These are phyloP conservation scores for Folsomia manolachei DNA, from an alignment of 2,888 invertebrate genomes.

Conservation along the genomic window DNA sequence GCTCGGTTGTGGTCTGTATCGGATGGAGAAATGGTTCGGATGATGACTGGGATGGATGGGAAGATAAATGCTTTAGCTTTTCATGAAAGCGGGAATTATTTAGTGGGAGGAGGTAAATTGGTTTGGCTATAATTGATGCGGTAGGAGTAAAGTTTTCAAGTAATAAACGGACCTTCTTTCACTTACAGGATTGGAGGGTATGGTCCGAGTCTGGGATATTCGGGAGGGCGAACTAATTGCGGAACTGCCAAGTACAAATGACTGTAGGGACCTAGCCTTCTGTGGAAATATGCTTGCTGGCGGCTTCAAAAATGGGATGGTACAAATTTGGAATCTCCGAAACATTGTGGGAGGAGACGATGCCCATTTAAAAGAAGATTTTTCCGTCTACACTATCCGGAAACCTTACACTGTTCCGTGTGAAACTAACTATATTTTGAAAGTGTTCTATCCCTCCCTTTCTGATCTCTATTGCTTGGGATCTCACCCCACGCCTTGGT, in stretches of 20 bases:
- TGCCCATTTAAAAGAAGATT: background rate
- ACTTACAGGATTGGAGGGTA: conserved; percentile 69
- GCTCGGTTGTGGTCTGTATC: conserved; percentile 83
- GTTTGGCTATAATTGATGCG: too few species aligned
- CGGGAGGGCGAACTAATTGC: conserved; percentile 64
- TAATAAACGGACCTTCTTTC: too few species aligned
- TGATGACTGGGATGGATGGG: conserved; percentile 74
- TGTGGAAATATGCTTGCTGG: conserved; percentile 65
- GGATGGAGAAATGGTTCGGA: conserved; percentile 75
- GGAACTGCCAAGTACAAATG: conserved; percentile 60
- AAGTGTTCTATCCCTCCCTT: conserved; percentile 34
- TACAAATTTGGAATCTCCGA: conserved; percentile 64
- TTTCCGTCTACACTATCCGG: conserved; percentile 1
- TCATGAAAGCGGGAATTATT: conserved; percentile 76
- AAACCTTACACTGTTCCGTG: conserved; percentile 24
- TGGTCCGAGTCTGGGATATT: conserved; percentile 71
- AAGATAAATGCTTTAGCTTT: conserved; percentile 73
- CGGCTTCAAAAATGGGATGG: conserved; percentile 65
- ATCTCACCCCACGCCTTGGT: conserved; percentile 18
- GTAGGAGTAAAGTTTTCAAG: too few species aligned
- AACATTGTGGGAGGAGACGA: conserved; percentile 33
- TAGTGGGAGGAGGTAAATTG: conserved; percentile 82
- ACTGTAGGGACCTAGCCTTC: conserved; percentile 44
- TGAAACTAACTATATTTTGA: conserved; percentile 29
- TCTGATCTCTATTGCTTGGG: conserved; percentile 37